phyloP scores from a whole-genome alignment of 2,113 vertebrate genomes.

The Isurus oxyrinchus region DNA sequence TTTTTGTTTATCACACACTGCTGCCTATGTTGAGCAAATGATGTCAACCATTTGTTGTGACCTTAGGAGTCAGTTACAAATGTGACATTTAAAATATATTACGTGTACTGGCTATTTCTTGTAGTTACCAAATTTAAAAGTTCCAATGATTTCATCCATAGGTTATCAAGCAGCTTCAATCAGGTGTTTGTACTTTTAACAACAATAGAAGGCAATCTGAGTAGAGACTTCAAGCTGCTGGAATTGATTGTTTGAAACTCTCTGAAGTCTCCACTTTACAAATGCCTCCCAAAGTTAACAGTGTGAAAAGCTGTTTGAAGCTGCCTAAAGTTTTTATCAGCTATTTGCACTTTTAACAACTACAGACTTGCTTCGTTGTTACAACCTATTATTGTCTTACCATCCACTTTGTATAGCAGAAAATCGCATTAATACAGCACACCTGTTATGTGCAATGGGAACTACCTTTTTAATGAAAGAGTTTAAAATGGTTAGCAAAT shows the following conservation, averaged over 20 bases:
- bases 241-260: background rate
- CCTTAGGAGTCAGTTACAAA: background rate
- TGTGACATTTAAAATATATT: background rate
- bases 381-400: background rate
- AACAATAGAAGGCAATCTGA: background rate
- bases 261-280: background rate
- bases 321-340: background rate
- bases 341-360: background rate
- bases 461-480: background rate
- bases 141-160: background rate
- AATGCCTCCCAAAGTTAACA: background rate
- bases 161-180: no score
- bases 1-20: background rate
- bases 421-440: background rate
- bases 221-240: background rate
- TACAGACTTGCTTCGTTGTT: background rate
- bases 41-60: background rate
- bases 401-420: background rate
- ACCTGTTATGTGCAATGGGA: background rate
- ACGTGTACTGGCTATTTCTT: background rate
- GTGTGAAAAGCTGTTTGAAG: background rate
- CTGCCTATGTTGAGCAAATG: background rate
- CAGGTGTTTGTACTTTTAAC: background rate
- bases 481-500: background rate
- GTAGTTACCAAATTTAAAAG: background rate